Evolutionary conservation across 2,113 vertebrate genomes (phyloP).

Genomic region (Myotis lucifugus): DNA sequence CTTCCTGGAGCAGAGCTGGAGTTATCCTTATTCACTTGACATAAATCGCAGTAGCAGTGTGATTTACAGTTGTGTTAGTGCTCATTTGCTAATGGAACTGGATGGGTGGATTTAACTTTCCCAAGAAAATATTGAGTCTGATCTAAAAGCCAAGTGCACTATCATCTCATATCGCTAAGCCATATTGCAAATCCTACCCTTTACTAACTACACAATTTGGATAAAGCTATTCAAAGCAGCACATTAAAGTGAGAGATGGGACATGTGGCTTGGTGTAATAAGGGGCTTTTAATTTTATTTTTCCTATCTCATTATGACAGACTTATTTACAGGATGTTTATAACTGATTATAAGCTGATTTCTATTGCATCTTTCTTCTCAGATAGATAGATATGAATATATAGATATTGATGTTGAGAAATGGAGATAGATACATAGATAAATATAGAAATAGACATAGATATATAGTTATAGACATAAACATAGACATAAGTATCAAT

Average conservation of each 20-base stretch:
- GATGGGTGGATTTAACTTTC: not conserved
- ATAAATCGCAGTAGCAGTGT: not conserved
- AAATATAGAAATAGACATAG: too few relatives aligned
- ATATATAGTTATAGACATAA: not conserved
- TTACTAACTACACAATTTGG: not conserved
- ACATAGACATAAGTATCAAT: not conserved
- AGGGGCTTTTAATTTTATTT: not conserved
- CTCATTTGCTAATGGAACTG: constrained; percentile 35
- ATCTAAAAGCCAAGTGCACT: constrained; percentile 4
- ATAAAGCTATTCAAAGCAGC: constrained; percentile 3
- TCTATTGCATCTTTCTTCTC: not conserved
- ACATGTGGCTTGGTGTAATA: not conserved
- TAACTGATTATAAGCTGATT: not conserved
- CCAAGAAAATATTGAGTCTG: not conserved
- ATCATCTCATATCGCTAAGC: not conserved
- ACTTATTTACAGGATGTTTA: not conserved
- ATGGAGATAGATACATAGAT: not conserved
- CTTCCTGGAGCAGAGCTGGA: not conserved
- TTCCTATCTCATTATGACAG: not conserved
- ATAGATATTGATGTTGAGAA: not conserved
- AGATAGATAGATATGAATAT: not conserved
- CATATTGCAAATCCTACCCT: not conserved
- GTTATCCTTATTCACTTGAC: not conserved
- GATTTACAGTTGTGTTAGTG: not conserved
- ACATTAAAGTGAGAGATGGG: not conserved